Percentiles rank a stretch among this genome's conserved stretches.
Evolutionary conservation across 2,888 invertebrate species (phyloP).

Genomic region (Cotesia congregata): DNA sequence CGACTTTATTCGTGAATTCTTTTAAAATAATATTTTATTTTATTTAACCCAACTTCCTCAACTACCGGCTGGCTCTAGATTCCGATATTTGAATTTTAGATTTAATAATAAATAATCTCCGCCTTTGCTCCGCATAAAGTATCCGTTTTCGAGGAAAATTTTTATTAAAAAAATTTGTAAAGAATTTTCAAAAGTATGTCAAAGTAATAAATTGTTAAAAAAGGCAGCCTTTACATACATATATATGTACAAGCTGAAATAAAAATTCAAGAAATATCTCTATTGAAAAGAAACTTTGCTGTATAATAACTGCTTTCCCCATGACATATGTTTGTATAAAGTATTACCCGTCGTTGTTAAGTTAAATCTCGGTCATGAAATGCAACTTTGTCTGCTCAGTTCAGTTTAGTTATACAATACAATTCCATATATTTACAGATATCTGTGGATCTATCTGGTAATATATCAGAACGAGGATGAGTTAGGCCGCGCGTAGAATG

Average conservation of each 20-base stretch:
- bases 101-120: not conserved
- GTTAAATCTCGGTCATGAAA: not conserved
- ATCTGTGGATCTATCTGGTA: conserved; percentile 5
- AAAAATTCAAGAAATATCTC: not conserved
- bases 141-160: not conserved
- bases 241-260: not conserved
- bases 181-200: not conserved
- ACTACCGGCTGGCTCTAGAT: not conserved
- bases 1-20: not conserved
- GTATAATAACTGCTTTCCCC: not conserved
- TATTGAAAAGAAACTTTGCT: not conserved
- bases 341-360: conserved; percentile 1
- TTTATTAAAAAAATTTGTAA: not conserved
- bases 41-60: not conserved
- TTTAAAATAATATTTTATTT: not conserved
- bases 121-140: not conserved
- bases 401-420: conserved; percentile 6
- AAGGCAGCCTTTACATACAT: not conserved
- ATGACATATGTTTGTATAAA: not conserved
- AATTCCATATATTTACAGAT: not conserved
- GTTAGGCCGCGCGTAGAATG: conserved; percentile 22
- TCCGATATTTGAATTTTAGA: not conserved
- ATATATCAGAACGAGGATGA: conserved; percentile 12
- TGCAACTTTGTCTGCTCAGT: not conserved
- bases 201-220: not conserved